Evolutionary conservation across 2,888 invertebrate species (phyloP).

Genomic region (Alloscopus bannaensis): DNA sequence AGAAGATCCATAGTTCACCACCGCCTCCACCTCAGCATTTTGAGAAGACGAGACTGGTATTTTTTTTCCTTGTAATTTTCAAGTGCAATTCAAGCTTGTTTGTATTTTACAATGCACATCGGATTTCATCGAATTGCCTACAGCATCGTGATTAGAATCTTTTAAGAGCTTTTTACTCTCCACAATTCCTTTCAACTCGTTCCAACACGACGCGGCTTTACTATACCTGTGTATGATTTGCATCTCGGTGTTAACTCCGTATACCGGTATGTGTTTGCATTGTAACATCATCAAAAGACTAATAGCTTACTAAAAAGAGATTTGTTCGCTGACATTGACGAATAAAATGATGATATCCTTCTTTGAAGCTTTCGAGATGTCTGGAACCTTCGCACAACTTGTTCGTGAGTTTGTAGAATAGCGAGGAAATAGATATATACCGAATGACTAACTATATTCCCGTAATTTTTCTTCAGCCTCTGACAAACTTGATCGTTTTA

Average conservation of each 20-base stretch:
- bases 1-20: constrained; percentile 49
- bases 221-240: background rate
- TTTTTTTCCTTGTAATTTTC: constrained; percentile 48
- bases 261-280: background rate
- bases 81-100: constrained; percentile 64
- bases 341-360: constrained; percentile 23
- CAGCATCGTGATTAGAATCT: constrained; percentile 66
- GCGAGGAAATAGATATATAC: background rate
- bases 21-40: too few species aligned
- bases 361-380: constrained; percentile 20
- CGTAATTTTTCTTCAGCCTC: constrained; percentile 20
- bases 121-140: constrained; percentile 58
- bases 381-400: constrained; percentile 20
- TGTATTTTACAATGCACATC: constrained; percentile 53
- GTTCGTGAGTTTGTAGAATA: too few species aligned
- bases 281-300: background rate
- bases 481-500: constrained; percentile 59
- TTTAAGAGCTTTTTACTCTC: constrained; percentile 53
- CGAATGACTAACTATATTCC: background rate
- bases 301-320: constrained; percentile 31
- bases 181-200: constrained; percentile 15
- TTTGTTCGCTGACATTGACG: constrained; percentile 52
- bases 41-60: constrained; percentile 7
- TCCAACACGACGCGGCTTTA: background rate
- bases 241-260: too few species aligned